Evolutionary conservation across 2,888 invertebrate genomes (phyloP), one percentile per base, ranked within the genome.

Genomic region (Xylota sylvarum): DNA sequence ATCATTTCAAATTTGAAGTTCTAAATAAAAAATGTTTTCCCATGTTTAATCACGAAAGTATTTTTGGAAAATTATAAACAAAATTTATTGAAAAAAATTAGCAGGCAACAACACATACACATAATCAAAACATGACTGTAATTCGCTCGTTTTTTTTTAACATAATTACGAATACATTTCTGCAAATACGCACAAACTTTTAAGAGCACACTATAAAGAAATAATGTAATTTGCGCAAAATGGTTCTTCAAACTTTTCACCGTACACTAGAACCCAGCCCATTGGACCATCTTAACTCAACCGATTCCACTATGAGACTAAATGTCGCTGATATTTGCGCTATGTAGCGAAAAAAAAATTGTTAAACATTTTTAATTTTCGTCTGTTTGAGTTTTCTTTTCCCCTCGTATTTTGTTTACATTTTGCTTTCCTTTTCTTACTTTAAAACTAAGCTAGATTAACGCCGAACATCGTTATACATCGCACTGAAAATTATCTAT

Each of bases 31-130:
- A 32, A 37, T 64, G 6, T 43, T 30, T 10, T 58, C 65, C 48
- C 65, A 65, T 73, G 73, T 83, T 79, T 62, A 78, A 67, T 79
- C 83, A 84, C 19, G 32, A 37, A 37, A 62, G 30, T 84, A 79
- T 73, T 78, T 83, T 83, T 73, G 78, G 72, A 78, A 83, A 67
- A 46, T 67, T 62, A 62, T 84, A 73, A 83, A 79, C 79, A 79
- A 73, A 62, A 52, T 72, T 62, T 12, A 46, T 14, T 50, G 14
- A 9, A 6, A n/a, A 65, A 40, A 19, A 50, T 14, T 14, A 48
- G 35, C 17, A 56, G 23, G 14, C 17, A 55, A 14, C n/a, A 43
- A 12, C 43, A 27, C 70, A 35, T 9, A 35, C 6, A 58, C 17
- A 62, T 35, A 56, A 50, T 32, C 52, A 30, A 23, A 23, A 23